Base-by-base conservation (phyloP, 1,140 invertebrate species). In the Drosophila pachea region DNA sequence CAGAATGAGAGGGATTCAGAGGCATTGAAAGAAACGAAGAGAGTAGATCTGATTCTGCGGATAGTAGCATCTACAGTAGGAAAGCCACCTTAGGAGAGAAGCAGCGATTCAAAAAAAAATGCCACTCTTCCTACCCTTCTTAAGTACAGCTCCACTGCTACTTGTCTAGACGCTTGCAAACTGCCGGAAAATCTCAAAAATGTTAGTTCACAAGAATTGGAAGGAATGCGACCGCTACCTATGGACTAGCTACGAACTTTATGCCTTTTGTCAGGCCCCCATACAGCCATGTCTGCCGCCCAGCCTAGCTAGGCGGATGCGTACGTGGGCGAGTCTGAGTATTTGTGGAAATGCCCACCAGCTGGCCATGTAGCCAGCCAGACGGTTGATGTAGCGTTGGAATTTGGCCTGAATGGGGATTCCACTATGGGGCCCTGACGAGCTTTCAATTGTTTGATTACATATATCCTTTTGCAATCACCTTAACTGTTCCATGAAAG, bases 101-200 rank as follows among this genome's bases (percentile, higher is more conserved):
- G n/a, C 8, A 38, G 36, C 7, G 36, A 38, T 38, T 12, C 11
- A n/a, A 12, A 40, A n/a, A n/a, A 12, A 40, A n/a, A 22, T 22
- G 1, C 22, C 22, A 2, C 22, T 2, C 22, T 22, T 22, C 22
- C 1, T 22, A 22, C 22, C 22, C 1, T 3, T 22, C 3, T 22
- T 22, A 22, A 22, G 22, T 22, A 22, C 22, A 84, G 86, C 81
- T 66, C 52, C 76, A 84, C 86, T 79, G 81, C 79, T 48, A 79
- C 66, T 73, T 74, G 76, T 84, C 76, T 84, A 73, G 76, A 48
- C 73, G 56, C 63, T 75, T 49, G 63, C 78, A 72, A 73, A 76
- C 79, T 79, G 79, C 86, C 79, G 81, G 79, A 69, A 86, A 84
- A 84, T 84, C 86, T 86, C 81, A 84, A 84, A 83, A 84, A 84